Evolutionary conservation across 2,113 vertebrate species (phyloP).

Genomic region (Elachura formosa): DNA sequence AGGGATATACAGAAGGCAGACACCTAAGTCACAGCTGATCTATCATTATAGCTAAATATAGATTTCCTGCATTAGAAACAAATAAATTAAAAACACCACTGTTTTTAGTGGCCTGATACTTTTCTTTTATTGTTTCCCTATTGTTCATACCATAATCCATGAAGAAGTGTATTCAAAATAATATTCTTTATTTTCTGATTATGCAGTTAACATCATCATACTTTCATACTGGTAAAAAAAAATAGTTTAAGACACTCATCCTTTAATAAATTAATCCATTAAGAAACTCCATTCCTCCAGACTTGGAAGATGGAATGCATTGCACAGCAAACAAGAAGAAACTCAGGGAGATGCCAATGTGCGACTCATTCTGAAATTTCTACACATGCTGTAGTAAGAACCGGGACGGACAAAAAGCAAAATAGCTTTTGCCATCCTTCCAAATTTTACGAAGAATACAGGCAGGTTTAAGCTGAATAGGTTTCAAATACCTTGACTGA

Average conservation of each 20-base stretch:
- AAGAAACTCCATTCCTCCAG: not conserved
- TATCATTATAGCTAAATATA: slow-evolving; percentile 10
- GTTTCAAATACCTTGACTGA: not conserved
- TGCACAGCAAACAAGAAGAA: not conserved
- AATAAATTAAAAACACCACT: not conserved
- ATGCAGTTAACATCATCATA: not conserved
- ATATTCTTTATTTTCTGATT: not conserved
- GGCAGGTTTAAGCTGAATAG: not conserved
- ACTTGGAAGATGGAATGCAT: not conserved
- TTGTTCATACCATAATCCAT: not conserved
- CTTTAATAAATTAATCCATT: not conserved
- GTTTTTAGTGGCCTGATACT: not conserved
- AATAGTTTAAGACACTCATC: not conserved
- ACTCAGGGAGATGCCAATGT: not conserved
- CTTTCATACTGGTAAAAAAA: not conserved
- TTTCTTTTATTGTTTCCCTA: not conserved
- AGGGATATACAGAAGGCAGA: not conserved
- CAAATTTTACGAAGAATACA: not conserved
- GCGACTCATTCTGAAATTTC: not conserved
- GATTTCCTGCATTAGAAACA: not conserved
- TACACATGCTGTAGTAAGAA: not conserved
- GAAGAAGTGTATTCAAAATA: not conserved
- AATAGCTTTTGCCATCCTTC: not conserved
- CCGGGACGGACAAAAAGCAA: not conserved
- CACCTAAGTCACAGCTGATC: slow-evolving; percentile 19